Evolutionary conservation across 92 coral and sea anemone species (phyloP).

Genomic region (Palythoa grandiflora): DNA sequence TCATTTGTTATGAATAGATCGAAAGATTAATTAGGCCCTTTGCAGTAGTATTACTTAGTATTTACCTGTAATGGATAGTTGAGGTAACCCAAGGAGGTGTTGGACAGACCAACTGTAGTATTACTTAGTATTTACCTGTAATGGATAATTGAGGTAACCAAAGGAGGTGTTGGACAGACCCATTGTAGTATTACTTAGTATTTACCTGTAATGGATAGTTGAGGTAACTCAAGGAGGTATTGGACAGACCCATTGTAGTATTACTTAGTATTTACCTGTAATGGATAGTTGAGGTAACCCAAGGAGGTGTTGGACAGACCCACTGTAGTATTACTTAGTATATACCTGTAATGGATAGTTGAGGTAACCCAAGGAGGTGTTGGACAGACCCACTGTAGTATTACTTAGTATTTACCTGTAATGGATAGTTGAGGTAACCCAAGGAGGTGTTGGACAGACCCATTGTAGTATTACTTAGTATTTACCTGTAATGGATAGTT

Average conservation of each 20-base stretch:
- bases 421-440: slow-evolving; percentile 94
- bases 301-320: slow-evolving; percentile 92
- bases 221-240: slow-evolving; percentile 85
- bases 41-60: slow-evolving; percentile 49
- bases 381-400: slow-evolving; percentile 98
- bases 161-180: slow-evolving; percentile 93
- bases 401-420: slow-evolving; percentile 71
- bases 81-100: slow-evolving; percentile 87
- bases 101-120: slow-evolving; percentile 98
- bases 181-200: slow-evolving; percentile 67
- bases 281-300: slow-evolving; percentile 93
- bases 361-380: slow-evolving; percentile 86
- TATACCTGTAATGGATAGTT: slow-evolving; percentile 96
- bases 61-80: slow-evolving; percentile 96
- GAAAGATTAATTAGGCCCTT: slow-evolving; percentile 72
- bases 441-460: slow-evolving; percentile 93
- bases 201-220: slow-evolving; percentile 97
- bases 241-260: slow-evolving; percentile 96
- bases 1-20: no score
- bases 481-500: slow-evolving; percentile 98
- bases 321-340: slow-evolving; percentile 71
- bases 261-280: slow-evolving; percentile 67
- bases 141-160: slow-evolving; percentile 94
- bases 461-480: slow-evolving; percentile 72
- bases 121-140: slow-evolving; percentile 80